Evolutionary conservation across 2,888 invertebrate genomes (phyloP).

Genomic region (Drepana falcataria): DNA sequence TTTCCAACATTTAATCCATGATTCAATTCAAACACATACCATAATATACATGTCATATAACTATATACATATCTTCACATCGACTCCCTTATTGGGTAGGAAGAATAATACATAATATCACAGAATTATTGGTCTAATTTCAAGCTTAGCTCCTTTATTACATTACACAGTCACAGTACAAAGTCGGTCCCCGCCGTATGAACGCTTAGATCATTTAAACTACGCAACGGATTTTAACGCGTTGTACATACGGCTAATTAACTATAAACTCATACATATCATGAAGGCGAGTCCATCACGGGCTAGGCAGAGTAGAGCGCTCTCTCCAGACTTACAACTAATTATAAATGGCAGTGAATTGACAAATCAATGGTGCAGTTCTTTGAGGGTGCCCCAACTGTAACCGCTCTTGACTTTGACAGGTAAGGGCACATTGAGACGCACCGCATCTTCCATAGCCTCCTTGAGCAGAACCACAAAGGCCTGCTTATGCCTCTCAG

Average conservation of each 20-base stretch:
- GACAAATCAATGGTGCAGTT: slow-evolving; percentile 30
- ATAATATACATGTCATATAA: no score
- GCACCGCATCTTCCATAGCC: slow-evolving; percentile 88
- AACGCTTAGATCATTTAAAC: no score
- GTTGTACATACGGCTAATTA: no score
- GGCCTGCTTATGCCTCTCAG: slow-evolving; percentile 70
- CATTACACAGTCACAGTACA: not conserved
- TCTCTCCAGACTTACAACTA: not conserved
- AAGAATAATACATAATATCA: slow-evolving; percentile 29
- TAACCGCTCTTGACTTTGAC: slow-evolving; percentile 91
- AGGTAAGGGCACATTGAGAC: slow-evolving; percentile 88
- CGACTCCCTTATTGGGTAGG: no score
- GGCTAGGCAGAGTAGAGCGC: no score
- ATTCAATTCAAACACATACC: not conserved
- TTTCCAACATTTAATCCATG: not conserved
- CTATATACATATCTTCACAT: no score
- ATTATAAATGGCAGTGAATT: slow-evolving; percentile 5
- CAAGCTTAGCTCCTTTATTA: no score
- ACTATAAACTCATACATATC: no score
- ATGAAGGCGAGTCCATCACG: no score
- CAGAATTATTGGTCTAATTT: slow-evolving; percentile 18
- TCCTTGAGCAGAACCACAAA: slow-evolving; percentile 83
- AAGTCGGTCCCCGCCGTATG: no score
- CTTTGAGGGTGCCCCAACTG: slow-evolving; percentile 84
- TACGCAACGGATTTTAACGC: no score